Evolutionary conservation across 2,113 vertebrate genomes (phyloP).

Genomic region (Psittacara wagleri): DNA sequence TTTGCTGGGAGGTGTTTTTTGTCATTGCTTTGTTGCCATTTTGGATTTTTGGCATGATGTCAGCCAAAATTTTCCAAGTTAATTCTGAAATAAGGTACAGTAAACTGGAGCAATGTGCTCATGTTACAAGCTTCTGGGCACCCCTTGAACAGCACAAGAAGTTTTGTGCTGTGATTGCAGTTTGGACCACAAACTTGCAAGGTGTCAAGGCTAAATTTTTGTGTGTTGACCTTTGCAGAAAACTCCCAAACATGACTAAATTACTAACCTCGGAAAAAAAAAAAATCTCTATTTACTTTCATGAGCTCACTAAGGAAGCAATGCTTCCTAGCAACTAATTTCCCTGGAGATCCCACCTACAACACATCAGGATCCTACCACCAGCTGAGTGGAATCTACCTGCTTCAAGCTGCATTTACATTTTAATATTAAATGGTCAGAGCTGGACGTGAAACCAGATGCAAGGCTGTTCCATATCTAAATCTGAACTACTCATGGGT

Average conservation of each 20-base stretch:
- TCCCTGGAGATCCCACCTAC: background rate
- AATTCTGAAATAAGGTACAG: constrained; percentile 23
- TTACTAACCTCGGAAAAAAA: background rate
- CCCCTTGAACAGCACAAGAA: background rate
- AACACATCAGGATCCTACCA: background rate
- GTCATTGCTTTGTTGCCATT: constrained; percentile 26
- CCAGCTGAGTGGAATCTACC: background rate
- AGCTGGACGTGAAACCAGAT: background rate
- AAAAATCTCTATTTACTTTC: background rate
- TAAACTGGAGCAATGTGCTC: constrained; percentile 5
- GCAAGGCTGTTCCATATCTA: background rate
- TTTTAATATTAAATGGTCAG: background rate
- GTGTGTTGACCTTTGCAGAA: background rate
- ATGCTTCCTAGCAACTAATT: constrained; percentile 20
- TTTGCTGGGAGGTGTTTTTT: background rate
- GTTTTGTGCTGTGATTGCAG: constrained; percentile 18
- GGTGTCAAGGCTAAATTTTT: background rate
- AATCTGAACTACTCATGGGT: background rate
- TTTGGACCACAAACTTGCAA: background rate
- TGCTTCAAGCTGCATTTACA: background rate
- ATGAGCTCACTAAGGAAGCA: background rate
- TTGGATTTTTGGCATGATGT: constrained; percentile 26
- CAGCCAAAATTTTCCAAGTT: constrained; percentile 30
- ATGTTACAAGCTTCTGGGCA: background rate
- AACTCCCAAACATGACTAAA: background rate